A percentile compares a stretch with the other conserved stretches of the same genome.
Conservation (phyloP, 2,113 vertebrate species). For the Accipiter virgatus region DNA sequence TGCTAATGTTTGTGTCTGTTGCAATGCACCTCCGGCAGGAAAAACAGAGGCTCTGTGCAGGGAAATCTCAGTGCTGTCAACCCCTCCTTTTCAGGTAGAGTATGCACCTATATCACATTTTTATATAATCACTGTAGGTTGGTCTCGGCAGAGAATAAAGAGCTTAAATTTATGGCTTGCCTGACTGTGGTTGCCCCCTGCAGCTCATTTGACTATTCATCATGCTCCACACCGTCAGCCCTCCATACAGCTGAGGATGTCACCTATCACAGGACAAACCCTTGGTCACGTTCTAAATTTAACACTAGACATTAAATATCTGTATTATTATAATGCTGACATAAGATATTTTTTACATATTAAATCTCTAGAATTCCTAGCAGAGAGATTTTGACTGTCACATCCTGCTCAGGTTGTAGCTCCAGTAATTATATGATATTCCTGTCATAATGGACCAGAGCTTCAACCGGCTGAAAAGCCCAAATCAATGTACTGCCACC, state of each 20-base stretch:
- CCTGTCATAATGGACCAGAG: neutral
- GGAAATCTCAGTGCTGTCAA: neutral
- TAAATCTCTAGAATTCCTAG: neutral
- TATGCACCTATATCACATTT: neutral
- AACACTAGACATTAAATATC: neutral
- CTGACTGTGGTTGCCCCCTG: neutral
- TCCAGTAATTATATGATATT: neutral
- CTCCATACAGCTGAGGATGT: neutral
- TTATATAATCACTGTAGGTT: neutral
- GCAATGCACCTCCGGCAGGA: neutral
- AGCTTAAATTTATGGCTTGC: constrained; percentile 9
- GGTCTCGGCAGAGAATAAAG: constrained; percentile 11
- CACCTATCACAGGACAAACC: neutral
- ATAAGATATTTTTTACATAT: neutral
- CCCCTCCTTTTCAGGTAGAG: neutral
- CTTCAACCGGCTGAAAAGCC: neutral
- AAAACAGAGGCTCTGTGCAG: neutral
- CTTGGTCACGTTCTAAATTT: neutral
- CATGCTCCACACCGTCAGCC: neutral
- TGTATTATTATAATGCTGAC: neutral
- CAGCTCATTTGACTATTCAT: constrained; percentile 31
- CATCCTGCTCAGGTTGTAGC: neutral
- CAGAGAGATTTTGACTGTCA: neutral
- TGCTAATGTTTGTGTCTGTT: neutral
- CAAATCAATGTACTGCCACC: neutral